Evolutionary conservation across 2,113 vertebrate genomes (phyloP), one percentile per base, ranked within the genome.

Genomic region (Pterocles burchelli): DNA sequence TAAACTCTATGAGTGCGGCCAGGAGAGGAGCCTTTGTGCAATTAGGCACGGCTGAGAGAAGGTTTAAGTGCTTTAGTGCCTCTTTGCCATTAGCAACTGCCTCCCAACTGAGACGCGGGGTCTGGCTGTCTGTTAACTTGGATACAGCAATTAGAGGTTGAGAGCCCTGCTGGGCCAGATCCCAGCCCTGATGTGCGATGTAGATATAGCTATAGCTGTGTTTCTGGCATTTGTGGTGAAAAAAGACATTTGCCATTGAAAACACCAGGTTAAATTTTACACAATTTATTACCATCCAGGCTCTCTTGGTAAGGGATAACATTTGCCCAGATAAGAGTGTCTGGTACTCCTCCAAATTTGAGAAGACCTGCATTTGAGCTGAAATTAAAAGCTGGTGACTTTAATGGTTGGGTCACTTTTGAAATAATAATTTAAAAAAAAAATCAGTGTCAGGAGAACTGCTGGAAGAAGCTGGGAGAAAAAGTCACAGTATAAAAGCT

Each of bases 51-150:
- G 74, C 95, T 88, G 77, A 75, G 73, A 91, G 89, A 71, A 55
- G 46, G 51, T 70, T 77, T 87, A 89, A 95, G 77, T 78, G 76
- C 73, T 89, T 87, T 91, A 91, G 55, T 74, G 55, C 48, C 76
- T 89, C 80, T 87, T 57, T 72, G 59, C 38, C 52, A 25, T 84
- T 71, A 81, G 84, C 9, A 65, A 65, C 68, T 93, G 73, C 57
- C 61, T 89, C 68, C 80, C 87, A 89, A 65, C 80, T 87, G 84
- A 89, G 91, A 87, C 1, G 1, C 0, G 0, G 34, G 65, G 38
- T 81, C 70, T 91, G 77, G 36, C 34, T 94, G 34, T 31, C 73
- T 87, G 34, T 84, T 95, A 91, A 91, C 85, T 81, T 85, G 77
- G 81, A 74, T 85, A 38, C 43, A 91, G 52, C 29, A 91, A 78